Evolutionary conservation across 1,140 invertebrate genomes (phyloP).

Genomic region (Aphaenogaster ashmeadi): DNA sequence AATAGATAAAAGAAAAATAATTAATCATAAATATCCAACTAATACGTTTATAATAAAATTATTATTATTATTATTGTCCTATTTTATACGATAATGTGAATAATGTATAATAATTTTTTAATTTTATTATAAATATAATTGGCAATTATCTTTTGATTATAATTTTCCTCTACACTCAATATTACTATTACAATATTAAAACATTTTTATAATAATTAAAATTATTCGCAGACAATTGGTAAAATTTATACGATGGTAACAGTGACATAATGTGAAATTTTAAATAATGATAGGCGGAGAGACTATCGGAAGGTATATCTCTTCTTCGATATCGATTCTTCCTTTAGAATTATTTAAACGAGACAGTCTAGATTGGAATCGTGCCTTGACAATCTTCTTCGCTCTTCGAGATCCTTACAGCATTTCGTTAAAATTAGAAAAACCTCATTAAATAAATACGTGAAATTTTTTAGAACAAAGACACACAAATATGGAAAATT

Average conservation of each 20-base stretch:
- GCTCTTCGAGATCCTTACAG: neutral
- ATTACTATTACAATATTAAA: neutral
- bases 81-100: neutral
- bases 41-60: neutral
- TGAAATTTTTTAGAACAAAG: neutral
- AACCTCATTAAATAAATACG: neutral
- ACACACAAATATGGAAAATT: neutral
- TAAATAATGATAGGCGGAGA: neutral
- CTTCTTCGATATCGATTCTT: neutral
- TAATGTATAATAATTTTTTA: neutral
- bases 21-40: neutral
- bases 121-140: neutral
- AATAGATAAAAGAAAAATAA: neutral
- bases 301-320: neutral
- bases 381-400: slow-evolving; percentile 18
- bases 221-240: neutral
- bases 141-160: neutral
- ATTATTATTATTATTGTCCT: neutral
- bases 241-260: neutral
- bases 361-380: neutral
- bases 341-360: slow-evolving; percentile 23
- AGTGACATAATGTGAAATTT: neutral
- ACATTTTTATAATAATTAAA: neutral
- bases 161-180: neutral
- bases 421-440: neutral